These are phyloP conservation scores for Labroides dimidiatus DNA, from an alignment of 2,797 vertebrate genomes.

Conservation along the genomic window DNA sequence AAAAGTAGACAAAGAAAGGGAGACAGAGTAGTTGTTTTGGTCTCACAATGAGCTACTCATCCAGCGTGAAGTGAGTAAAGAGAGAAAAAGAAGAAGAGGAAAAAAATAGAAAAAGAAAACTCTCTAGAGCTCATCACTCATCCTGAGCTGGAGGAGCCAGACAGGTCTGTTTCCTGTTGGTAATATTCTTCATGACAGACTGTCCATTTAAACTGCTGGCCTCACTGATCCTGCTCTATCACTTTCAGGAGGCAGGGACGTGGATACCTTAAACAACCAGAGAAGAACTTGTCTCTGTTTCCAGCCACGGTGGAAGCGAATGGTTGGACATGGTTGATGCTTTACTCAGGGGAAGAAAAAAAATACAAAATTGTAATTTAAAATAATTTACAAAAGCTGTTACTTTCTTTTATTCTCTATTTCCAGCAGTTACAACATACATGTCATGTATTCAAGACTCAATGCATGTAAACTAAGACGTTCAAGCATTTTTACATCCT, in stretches of 20 bases:
- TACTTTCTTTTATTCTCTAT: too few relatives aligned
- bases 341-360: too few relatives aligned
- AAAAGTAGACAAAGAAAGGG: slow-evolving; percentile 14
- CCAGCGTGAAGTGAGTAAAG: slow-evolving; percentile 62
- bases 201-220: slow-evolving; percentile 79
- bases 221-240: slow-evolving; percentile 73
- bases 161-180: slow-evolving; percentile 80
- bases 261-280: slow-evolving; percentile 62
- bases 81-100: slow-evolving; percentile 18
- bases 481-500: too few relatives aligned
- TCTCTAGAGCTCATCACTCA: slow-evolving; percentile 84
- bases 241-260: slow-evolving; percentile 63
- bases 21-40: slow-evolving; percentile 64
- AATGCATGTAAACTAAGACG: too few relatives aligned
- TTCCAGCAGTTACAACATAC: too few relatives aligned
- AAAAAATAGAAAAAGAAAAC: slow-evolving; percentile 50
- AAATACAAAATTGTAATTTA: too few relatives aligned
- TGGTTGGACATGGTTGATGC: too few relatives aligned
- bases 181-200: slow-evolving; percentile 84
- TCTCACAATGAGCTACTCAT: slow-evolving; percentile 74
- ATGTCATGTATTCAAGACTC: too few relatives aligned
- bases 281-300: slow-evolving; percentile 53
- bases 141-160: slow-evolving; percentile 67
- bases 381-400: too few relatives aligned
- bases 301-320: slow-evolving; percentile 15